phyloP scores from a whole-genome alignment of 1,140 invertebrate species.

The Hydropsyche tenuis region DNA sequence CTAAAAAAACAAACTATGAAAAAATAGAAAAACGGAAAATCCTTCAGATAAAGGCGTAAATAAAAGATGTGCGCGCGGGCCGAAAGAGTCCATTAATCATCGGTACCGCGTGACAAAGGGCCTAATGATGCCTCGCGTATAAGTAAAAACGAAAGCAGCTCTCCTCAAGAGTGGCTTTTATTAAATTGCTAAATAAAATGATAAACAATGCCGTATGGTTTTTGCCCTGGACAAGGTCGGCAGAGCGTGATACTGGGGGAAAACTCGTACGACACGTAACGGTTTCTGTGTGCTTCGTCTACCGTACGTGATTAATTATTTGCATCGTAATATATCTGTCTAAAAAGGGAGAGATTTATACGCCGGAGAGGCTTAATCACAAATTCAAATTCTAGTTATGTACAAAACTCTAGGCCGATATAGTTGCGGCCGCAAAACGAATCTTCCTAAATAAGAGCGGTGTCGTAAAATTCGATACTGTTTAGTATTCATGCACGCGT shows the following conservation, averaged over 20 bases:
- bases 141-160: constrained; percentile 8
- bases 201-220: constrained; percentile 1
- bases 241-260: neutral
- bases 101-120: constrained; percentile 7
- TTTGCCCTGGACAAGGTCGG: neutral
- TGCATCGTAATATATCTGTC: neutral
- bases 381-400: too few relatives aligned
- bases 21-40: neutral
- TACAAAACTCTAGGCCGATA: too few relatives aligned
- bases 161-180: neutral
- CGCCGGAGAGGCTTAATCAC: too few relatives aligned
- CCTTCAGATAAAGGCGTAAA: constrained; percentile 11
- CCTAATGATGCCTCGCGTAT: constrained; percentile 17
- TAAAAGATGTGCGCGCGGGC: neutral
- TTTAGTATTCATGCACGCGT: too few relatives aligned
- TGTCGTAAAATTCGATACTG: too few relatives aligned
- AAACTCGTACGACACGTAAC: neutral
- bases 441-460: too few relatives aligned
- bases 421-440: too few relatives aligned
- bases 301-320: constrained; percentile 17
- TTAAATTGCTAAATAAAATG: constrained; percentile 16
- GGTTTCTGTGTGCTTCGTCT: constrained; percentile 5
- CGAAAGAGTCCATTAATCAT: constrained; percentile 8
- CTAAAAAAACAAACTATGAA: neutral
- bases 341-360: too few relatives aligned